Percentiles rank a stretch among this genome's conserved stretches.
These are phyloP conservation scores for Nomada ferruginata DNA, from an alignment of 2,888 invertebrate species.

Conservation along the genomic window DNA sequence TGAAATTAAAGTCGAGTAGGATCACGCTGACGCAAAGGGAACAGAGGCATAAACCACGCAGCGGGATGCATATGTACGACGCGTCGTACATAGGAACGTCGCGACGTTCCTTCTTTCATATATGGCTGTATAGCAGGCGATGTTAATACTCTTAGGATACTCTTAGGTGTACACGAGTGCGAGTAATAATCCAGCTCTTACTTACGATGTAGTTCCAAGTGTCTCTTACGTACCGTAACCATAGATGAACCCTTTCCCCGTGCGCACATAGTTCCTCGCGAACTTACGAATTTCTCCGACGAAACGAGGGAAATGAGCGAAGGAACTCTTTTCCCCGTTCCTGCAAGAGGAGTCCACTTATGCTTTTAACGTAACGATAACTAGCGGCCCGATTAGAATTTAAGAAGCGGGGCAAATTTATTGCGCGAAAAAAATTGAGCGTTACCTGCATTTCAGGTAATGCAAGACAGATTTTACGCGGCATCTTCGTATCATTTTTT, in stretches of 20 bases:
- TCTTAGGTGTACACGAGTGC: slow-evolving; percentile 33
- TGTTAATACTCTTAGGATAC: slow-evolving; percentile 56
- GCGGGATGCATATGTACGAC: neutral
- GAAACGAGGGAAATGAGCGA: slow-evolving; percentile 32
- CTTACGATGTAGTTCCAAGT: slow-evolving; percentile 50
- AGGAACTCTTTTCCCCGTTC: neutral
- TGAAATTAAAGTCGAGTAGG: neutral
- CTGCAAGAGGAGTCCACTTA: neutral
- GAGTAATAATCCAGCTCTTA: slow-evolving; percentile 58
- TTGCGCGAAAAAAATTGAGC: neutral
- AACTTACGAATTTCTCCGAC: slow-evolving; percentile 42
- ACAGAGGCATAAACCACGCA: neutral
- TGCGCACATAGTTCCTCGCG: slow-evolving; percentile 13
- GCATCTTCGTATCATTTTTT: too few relatives aligned
- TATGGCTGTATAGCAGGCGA: neutral
- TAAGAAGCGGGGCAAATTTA: too few relatives aligned
- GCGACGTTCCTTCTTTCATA: slow-evolving; percentile 11
- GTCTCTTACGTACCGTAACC: slow-evolving; percentile 56
- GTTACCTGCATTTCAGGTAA: neutral
- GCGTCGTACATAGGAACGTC: too few relatives aligned
- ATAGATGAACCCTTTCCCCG: slow-evolving; percentile 53
- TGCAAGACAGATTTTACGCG: too few relatives aligned
- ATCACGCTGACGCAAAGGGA: neutral
- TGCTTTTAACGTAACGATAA: neutral
- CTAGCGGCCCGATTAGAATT: slow-evolving; percentile 3